Base-by-base conservation (phyloP, 2,888 invertebrate genomes). In the Unio pictorum region DNA sequence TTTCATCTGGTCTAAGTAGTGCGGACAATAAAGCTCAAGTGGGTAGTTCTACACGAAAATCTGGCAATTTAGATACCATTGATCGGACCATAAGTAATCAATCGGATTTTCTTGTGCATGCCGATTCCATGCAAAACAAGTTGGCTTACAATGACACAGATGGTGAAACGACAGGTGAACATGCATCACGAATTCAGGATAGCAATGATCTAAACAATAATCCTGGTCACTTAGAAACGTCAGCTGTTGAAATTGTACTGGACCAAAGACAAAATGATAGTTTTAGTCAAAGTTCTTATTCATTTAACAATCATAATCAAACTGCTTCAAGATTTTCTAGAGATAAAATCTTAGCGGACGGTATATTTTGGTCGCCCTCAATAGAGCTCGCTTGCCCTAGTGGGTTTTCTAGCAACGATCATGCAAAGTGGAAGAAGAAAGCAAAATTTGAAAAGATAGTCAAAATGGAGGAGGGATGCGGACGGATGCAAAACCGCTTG, bases 401-500 rank as follows among this genome's bases (percentile, higher is more conserved):
- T 15, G 80, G 81, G 15, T 82, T 82, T 68, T 68, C 71, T 4
- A 68, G 69, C 5, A 55, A 60, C 1, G 80, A 80, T 34, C 71
- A 75, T 54, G 91, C 92, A 56, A 87, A 92, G 11, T 96, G 96
- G 95, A 92, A 93, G 71, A 90, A 91, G 59, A 94, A 94, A 80
- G 85, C 89, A 15, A 81, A 86, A 26, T 82, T 82, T 6, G 80
- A 87, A 6, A 86, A 88, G 55, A 93, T 95, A 0, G 92, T 94
- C 0, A 93, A 93, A 71, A 92, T 96, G 88, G 94, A 95, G 86
- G 91, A 92, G 1, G 96, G 96, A 1, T 96, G 96, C 86, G 96
- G 96, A 0, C 92, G 96, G 67, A 96, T 96, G 95, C 96, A 96
- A 87, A 96, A 96, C 86, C 92, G 96, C 30, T 87, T 95, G 62